Evolutionary conservation across 1,140 invertebrate genomes (phyloP), one percentile per base, ranked within the genome.

Genomic region (Aphis craccivora): DNA sequence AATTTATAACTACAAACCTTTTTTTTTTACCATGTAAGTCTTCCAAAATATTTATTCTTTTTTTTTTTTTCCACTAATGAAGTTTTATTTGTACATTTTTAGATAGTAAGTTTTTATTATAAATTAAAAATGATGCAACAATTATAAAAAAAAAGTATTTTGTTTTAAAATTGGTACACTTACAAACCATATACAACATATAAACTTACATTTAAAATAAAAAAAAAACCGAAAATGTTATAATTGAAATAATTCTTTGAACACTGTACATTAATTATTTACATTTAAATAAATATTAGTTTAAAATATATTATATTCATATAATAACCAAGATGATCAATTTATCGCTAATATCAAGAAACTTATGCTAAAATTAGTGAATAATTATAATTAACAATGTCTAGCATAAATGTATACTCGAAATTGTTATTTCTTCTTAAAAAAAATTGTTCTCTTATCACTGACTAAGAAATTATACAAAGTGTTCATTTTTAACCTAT

Each of bases 281-380:
- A 76, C n/a, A 76, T n/a, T n/a, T 76, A 76, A 76, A 76, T n/a
- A 76, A 76, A 76, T 76, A 76, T n/a, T 76, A n/a, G n/a, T 20
- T 35, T 18, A n/a, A 76, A n/a, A 18, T 14, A n/a, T 76, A 30
- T 30, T 67, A n/a, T 76, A 67, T 67, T 67, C 11, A 30, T n/a
- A n/a, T n/a, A n/a, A n/a, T n/a, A 67, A 76, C 14, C 60, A 76
- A 76, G 18, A 76, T 76, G 4, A n/a, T 76, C n/a, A 76, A 35
- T n/a, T 76, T n/a, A 76, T 18, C 60, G 4, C 11, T 76, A 76
- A 76, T 76, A 76, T n/a, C 60, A 76, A 76, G 60, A 76, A 76
- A 76, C 60, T 67, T 76, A 76, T n/a, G 14, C 60, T 76, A 76
- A 76, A 76, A 76, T 51, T 20, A 51, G 14, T 51, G 48, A 51